Base-by-base conservation (phyloP, 2,888 invertebrate genomes). In the Antheraea assamensis region DNA sequence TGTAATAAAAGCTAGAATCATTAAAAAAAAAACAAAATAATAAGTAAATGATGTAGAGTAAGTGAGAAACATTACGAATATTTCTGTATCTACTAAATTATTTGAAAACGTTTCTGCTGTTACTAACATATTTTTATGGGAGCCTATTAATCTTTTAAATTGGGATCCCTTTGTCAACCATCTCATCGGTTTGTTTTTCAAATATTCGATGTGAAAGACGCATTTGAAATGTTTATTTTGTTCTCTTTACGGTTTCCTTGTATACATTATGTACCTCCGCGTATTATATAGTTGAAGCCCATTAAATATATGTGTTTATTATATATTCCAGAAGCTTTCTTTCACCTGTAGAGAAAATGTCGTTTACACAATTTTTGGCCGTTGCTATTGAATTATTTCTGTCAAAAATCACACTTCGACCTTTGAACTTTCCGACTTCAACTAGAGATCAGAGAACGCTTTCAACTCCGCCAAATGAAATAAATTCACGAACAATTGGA, bases 381-480 rank as follows among this genome's bases (percentile, higher is more conserved):
- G 74, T 73, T 75, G 76, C 76, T 82, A 86, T 85, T 84, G 76
- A 80, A 80, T 87, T 83, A 82, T 83, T 80, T 81, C 79, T 78
- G 73, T 47, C 72, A 77, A 78, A 81, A 82, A 80, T 78, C 80
- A 75, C 74, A 76, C 78, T 75, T 77, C 78, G 79, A 82, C 81
- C 82, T 85, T 85, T 82, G 79, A 82, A 73, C 78, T 78, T 76
- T 77, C 74, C 64, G 77, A 78, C 76, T 76, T 77, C 79, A 64
- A 80, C 76, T 77, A 74, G 75, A 80, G 75, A 78, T 83, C 80
- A 87, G 87, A 88, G 82, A 81, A 71, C 79, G 81, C 84, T 85
- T 84, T 85, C 76, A 83, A 80, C 77, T 81, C 78, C 75, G 75
- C 76, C 80, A 85, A 82, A 86, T 86, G 80, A 82, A 87, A 87